phyloP scores from a whole-genome alignment of 2,113 vertebrate genomes.

The human region GRCh38 chr1:186887501-186888000 shows the following conservation, averaged over 20 bases:
- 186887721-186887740: not conserved
- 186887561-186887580: not conserved
- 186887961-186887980: not conserved
- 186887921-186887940: not conserved
- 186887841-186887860: not conserved
- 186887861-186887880: not conserved
- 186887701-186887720: not conserved
- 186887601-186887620: constrained; percentile 6
- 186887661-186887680: not conserved
- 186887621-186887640: not conserved
- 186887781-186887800: not conserved
- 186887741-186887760: not conserved
- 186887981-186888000: not conserved
- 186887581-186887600: not conserved
- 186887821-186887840: not conserved
- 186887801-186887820: not conserved
- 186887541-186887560: constrained; percentile 45
- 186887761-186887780: not conserved
- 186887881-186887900: not conserved
- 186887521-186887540: constrained; percentile 48
- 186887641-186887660: not conserved
- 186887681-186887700: not conserved
- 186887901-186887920: not conserved
- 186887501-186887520: not conserved
- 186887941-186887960: not conserved